Conservation (phyloP, 2,888 invertebrate genomes). For the Cepaea hortensis region DNA sequence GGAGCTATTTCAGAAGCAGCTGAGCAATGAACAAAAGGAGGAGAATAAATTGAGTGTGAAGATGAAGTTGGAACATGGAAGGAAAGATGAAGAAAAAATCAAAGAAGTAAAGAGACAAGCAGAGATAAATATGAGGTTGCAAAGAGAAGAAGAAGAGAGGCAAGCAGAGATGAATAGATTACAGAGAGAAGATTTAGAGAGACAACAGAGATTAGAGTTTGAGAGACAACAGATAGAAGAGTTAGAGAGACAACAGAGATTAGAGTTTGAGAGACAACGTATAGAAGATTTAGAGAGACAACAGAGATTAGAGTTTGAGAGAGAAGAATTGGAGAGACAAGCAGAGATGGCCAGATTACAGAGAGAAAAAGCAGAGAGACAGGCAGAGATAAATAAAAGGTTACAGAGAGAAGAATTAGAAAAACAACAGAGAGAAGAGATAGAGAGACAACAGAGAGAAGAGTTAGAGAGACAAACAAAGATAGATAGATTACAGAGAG, state of each 20-base stretch:
- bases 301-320: not conserved
- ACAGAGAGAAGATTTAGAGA: not conserved
- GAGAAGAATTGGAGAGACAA: not conserved
- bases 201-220: not conserved
- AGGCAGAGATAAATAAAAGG: slow-evolving; percentile 8
- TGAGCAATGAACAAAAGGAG: slow-evolving; percentile 18
- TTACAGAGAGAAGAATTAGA: slow-evolving; percentile 24
- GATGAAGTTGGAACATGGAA: slow-evolving; percentile 32
- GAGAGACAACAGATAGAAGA: not conserved
- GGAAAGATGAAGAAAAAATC: slow-evolving; percentile 11
- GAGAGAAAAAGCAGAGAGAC: slow-evolving; percentile 3
- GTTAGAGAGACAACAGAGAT: not conserved
- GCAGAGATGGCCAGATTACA: not conserved
- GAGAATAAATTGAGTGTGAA: slow-evolving; percentile 33
- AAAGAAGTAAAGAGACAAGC: slow-evolving; percentile 30
- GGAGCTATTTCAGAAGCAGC: not conserved
- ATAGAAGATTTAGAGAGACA: not conserved
- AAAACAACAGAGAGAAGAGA: slow-evolving; percentile 45
- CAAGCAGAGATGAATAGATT: slow-evolving; percentile 27
- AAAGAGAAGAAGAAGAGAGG: slow-evolving; percentile 23
- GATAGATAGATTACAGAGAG: not conserved
- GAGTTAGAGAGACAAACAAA: not conserved
- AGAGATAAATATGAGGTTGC: slow-evolving; percentile 18
- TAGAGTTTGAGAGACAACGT: not conserved
- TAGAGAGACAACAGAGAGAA: slow-evolving; percentile 30